These are phyloP conservation scores for Scaptomyza hsui DNA, from an alignment of 1,140 invertebrate genomes.

Conservation along the genomic window DNA sequence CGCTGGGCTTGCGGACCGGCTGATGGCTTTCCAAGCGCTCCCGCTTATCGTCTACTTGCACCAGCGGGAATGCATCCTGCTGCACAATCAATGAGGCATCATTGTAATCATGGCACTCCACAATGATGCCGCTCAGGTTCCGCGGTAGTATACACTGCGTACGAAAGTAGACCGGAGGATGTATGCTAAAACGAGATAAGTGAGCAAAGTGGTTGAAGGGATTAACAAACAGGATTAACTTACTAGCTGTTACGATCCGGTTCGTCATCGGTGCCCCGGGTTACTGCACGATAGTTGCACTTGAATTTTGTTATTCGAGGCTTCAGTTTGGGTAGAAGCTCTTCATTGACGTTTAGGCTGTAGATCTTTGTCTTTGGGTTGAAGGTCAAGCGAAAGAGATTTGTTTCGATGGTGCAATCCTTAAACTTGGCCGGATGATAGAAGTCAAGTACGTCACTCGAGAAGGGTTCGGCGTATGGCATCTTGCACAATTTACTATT, in stretches of 20 bases:
- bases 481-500: conserved; percentile 45
- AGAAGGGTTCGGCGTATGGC: conserved; percentile 45
- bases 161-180: neutral
- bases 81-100: conserved; percentile 13
- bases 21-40: neutral
- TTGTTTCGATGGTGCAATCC: conserved; percentile 17
- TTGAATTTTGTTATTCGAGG: neutral
- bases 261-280: neutral
- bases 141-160: neutral
- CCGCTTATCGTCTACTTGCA: conserved; percentile 12
- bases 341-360: conserved; percentile 5
- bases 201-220: too few relatives aligned
- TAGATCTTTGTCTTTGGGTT: conserved; percentile 16
- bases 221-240: neutral
- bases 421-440: conserved; percentile 12
- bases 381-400: conserved; percentile 27
- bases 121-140: conserved; percentile 24
- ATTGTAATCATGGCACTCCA: conserved; percentile 27
- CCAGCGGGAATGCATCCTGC: conserved; percentile 45
- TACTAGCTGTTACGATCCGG: conserved; percentile 9
- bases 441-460: conserved; percentile 1
- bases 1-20: conserved; percentile 26
- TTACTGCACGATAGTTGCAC: conserved; percentile 35
- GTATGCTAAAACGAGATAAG: neutral
- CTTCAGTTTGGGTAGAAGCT: neutral